Base-by-base conservation (phyloP, 2,888 invertebrate genomes). In the Cheiracanthium punctorium region DNA sequence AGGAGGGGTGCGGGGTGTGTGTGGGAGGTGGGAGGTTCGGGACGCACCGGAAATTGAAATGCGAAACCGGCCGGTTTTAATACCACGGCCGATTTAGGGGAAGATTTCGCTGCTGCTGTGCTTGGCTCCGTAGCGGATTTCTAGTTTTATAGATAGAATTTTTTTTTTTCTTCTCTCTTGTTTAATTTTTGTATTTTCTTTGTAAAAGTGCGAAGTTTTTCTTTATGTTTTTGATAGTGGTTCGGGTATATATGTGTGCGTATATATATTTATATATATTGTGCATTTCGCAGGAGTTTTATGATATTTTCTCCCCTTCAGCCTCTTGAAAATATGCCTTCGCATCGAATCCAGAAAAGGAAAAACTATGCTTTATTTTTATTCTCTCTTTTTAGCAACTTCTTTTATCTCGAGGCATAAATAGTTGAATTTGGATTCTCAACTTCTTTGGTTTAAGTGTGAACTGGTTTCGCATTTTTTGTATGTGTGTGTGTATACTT, bases 1-100 rank as follows among this genome's bases (percentile, higher is more conserved):
- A 52, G 73, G 84, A 67, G 32, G 37, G 58, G 32, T 10, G 43
- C 37, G 52, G 65, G 32, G 71, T 29, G 32, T 10, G 80, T n/a
- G 32, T 29, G 37, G 64, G 43, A 48, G 32, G 76, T 29, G n/a
- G 67, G 81, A 69, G 67, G 33, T 67, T 12, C 71, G 82, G 76
- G 71, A 67, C 77, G 77, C 76, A 77, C 82, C 82, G 82, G 82
- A 84, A 84, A 84, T 84, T 84, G 82, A 84, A 84, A 84, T 84
- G 77, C 82, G 82, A 84, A 82, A 84, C 77, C 82, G 82, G 58
- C 77, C 82, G 77, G 67, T 84, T 84, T 84, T 84, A 77, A 77
- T 77, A 84, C 77, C 77, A 41, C 76, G 64, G 72, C 82, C 82
- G 82, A 71, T 82, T 82, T 73, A 58, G 64, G 82, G 70, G 74